Percentiles rank a stretch among this genome's conserved stretches.
These are phyloP conservation scores for Catocala nupta DNA, from an alignment of 2,888 invertebrate genomes.

Conservation along the genomic window DNA sequence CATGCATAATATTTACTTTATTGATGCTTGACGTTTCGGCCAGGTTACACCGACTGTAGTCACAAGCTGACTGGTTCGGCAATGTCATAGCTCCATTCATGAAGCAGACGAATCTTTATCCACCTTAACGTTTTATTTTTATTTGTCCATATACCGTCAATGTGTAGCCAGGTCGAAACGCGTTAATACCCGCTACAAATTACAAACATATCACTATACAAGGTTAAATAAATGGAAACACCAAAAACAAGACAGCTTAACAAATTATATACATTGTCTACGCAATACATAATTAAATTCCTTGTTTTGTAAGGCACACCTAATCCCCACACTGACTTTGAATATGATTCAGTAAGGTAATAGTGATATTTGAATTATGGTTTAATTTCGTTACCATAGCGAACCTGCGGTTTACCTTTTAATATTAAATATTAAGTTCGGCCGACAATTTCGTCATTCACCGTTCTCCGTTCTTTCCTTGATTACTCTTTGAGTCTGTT, in stretches of 20 bases:
- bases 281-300: background rate
- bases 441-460: slow-evolving; percentile 18
- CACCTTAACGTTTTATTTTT: too few species aligned
- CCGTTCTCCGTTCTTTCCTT: slow-evolving; percentile 12
- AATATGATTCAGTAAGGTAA: background rate
- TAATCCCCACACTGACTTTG: background rate
- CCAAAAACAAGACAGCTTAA: background rate
- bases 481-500: slow-evolving; percentile 24
- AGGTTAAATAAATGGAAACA: too few species aligned
- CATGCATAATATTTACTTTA: too few species aligned
- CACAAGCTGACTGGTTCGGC: too few species aligned
- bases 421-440: slow-evolving; percentile 35
- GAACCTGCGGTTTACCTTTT: slow-evolving; percentile 12
- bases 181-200: too few species aligned
- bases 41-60: too few species aligned
- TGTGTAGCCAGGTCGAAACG: too few species aligned
- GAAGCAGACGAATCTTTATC: too few species aligned
- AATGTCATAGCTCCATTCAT: too few species aligned
- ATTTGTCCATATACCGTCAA: too few species aligned
- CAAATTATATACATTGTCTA: background rate
- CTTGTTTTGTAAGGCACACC: background rate
- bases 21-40: too few species aligned
- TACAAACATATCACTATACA: too few species aligned
- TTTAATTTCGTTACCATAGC: background rate
- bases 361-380: background rate